phyloP scores from a whole-genome alignment of 2,888 invertebrate genomes.

The Phengaris arion region DNA sequence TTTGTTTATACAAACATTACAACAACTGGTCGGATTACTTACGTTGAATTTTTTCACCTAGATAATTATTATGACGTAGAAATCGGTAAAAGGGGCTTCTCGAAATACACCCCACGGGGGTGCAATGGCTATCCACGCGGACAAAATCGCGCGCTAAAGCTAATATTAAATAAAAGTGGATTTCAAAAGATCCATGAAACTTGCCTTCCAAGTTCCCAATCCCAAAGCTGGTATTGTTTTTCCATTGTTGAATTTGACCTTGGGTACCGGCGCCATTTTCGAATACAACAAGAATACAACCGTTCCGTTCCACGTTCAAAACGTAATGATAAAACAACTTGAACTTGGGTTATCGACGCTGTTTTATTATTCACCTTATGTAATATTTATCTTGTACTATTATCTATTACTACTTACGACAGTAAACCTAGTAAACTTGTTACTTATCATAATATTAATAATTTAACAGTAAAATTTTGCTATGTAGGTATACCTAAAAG shows the following conservation, averaged over 20 bases:
- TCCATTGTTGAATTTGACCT: constrained; percentile 53
- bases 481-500: too few relatives aligned
- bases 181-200: not conserved
- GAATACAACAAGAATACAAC: constrained; percentile 31
- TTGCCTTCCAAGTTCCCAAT: constrained; percentile 59
- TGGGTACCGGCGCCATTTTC: constrained; percentile 51
- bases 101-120: too few relatives aligned
- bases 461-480: too few relatives aligned
- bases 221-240: constrained; percentile 54
- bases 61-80: too few relatives aligned
- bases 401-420: not conserved
- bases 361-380: constrained; percentile 10
- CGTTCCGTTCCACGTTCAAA: constrained; percentile 26
- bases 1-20: too few relatives aligned
- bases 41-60: too few relatives aligned
- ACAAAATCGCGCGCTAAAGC: too few relatives aligned
- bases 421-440: not conserved
- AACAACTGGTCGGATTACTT: too few relatives aligned
- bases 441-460: not conserved
- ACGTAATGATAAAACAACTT: not conserved
- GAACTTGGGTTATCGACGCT: constrained; percentile 18
- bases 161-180: too few relatives aligned
- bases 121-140: too few relatives aligned
- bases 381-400: not conserved
- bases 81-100: too few relatives aligned